These are phyloP conservation scores for Toxotes lorentzi DNA, from an alignment of 2,797 vertebrate genomes.

Conservation along the genomic window DNA sequence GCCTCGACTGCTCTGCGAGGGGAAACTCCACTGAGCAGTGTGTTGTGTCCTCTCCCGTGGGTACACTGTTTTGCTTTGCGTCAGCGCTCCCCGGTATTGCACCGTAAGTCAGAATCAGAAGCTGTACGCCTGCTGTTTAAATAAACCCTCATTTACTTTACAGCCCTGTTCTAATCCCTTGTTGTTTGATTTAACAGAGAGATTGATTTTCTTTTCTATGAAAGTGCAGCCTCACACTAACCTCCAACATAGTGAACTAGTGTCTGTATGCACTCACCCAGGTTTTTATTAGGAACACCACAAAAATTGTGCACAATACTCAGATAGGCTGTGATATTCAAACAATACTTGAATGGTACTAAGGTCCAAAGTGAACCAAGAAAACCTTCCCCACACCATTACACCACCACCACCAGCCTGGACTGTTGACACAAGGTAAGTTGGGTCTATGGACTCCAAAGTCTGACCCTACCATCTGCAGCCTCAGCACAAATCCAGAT, in stretches of 20 bases:
- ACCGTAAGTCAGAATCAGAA: conserved; percentile 48
- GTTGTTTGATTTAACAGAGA: conserved; percentile 29
- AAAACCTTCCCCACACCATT: too few relatives aligned
- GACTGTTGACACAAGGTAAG: too few relatives aligned
- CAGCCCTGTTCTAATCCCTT: conserved; percentile 9
- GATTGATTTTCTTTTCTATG: conserved; percentile 25
- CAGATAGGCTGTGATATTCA: too few relatives aligned
- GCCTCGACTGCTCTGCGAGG: conserved; percentile 10
- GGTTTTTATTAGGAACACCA: not conserved
- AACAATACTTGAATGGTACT: too few relatives aligned
- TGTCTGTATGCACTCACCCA: not conserved
- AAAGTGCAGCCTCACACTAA: conserved; percentile 11
- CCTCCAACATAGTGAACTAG: not conserved
- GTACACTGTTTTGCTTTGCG: conserved; percentile 8
- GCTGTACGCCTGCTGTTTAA: conserved; percentile 49
- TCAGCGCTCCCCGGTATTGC: conserved; percentile 59
- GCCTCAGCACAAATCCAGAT: too few relatives aligned
- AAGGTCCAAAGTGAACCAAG: too few relatives aligned
- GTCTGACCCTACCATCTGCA: too few relatives aligned
- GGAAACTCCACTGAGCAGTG: conserved; percentile 18
- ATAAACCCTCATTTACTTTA: conserved; percentile 45
- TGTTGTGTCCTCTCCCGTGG: conserved; percentile 6
- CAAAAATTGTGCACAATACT: too few relatives aligned
- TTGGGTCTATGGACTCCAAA: too few relatives aligned
- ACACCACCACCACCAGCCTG: too few relatives aligned